Percentiles rank a stretch among this genome's conserved stretches.
These are phyloP conservation scores for Neuroterus valhalla DNA, from an alignment of 1,140 invertebrate genomes.

Conservation along the genomic window DNA sequence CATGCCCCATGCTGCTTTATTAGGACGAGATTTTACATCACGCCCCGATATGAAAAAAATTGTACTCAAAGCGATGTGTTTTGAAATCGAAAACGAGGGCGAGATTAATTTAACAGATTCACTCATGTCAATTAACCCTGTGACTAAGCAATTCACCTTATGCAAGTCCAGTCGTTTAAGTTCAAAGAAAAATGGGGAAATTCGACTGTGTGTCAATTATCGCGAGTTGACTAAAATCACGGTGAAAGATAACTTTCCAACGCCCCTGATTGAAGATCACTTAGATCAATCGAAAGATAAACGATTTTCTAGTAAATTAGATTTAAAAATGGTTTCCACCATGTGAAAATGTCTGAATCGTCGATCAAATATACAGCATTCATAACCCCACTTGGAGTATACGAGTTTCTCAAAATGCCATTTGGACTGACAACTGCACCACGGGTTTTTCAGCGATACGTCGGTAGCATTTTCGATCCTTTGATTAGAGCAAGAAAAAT, in stretches of 20 bases:
- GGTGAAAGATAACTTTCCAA: slow-evolving; percentile 2
- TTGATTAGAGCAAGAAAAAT: slow-evolving; percentile 17
- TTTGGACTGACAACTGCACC: slow-evolving; percentile 43
- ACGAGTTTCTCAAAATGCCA: neutral
- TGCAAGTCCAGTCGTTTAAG: neutral
- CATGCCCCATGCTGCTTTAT: slow-evolving; percentile 2
- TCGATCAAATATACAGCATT: neutral
- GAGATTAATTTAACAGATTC: neutral
- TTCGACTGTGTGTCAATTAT: neutral
- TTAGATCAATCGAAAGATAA: too few species aligned
- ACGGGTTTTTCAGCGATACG: slow-evolving; percentile 46
- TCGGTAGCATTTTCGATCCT: slow-evolving; percentile 48
- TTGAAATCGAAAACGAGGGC: neutral
- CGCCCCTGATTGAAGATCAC: neutral
- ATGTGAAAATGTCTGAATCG: neutral
- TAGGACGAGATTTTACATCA: neutral
- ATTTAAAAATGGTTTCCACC: slow-evolving; percentile 14
- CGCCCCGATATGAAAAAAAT: neutral
- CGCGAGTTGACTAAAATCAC: slow-evolving; percentile 5
- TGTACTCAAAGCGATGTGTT: neutral
- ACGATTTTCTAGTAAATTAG: slow-evolving; percentile 4
- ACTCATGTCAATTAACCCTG: neutral
- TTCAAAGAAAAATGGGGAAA: neutral
- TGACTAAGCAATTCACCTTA: neutral
- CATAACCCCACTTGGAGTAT: neutral